Evolutionary conservation across 2,888 invertebrate genomes (phyloP).

Genomic region (Lasioglossum zephyrum): DNA sequence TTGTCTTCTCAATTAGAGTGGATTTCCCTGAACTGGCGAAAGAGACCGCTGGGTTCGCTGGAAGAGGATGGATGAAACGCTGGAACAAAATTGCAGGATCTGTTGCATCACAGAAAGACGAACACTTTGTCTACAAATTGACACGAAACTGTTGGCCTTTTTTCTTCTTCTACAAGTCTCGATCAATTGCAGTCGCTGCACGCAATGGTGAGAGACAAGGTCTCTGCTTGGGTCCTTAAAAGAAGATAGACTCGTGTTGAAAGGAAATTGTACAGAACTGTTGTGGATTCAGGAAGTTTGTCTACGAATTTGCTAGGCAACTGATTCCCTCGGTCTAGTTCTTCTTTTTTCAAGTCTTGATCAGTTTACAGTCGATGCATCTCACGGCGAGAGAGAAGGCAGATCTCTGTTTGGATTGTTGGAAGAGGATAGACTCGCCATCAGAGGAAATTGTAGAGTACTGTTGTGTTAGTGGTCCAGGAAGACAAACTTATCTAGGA

Average conservation of each 20-base stretch:
- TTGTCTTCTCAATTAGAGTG: no score
- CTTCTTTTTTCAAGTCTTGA: not conserved
- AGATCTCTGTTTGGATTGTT: not conserved
- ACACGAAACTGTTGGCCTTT: no score
- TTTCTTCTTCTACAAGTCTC: not conserved
- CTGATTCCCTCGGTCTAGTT: not conserved
- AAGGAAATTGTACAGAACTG: not conserved
- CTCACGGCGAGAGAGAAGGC: not conserved
- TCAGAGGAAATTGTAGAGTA: not conserved
- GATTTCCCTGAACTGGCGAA: no score
- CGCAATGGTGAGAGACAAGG: not conserved
- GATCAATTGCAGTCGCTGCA: not conserved
- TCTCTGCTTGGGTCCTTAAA: not conserved
- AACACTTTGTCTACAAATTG: no score
- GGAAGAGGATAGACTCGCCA: not conserved
- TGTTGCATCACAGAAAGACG: no score
- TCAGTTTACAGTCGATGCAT: not conserved
- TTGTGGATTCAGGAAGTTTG: not conserved
- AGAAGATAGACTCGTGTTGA: not conserved
- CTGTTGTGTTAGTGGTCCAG: not conserved
- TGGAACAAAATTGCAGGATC: no score
- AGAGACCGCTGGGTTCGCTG: no score
- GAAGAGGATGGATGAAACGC: no score
- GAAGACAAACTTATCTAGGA: not conserved
- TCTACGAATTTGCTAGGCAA: not conserved